Evolutionary conservation across 2,113 vertebrate species (phyloP).

Genomic region (Gymnobelideus leadbeateri): DNA sequence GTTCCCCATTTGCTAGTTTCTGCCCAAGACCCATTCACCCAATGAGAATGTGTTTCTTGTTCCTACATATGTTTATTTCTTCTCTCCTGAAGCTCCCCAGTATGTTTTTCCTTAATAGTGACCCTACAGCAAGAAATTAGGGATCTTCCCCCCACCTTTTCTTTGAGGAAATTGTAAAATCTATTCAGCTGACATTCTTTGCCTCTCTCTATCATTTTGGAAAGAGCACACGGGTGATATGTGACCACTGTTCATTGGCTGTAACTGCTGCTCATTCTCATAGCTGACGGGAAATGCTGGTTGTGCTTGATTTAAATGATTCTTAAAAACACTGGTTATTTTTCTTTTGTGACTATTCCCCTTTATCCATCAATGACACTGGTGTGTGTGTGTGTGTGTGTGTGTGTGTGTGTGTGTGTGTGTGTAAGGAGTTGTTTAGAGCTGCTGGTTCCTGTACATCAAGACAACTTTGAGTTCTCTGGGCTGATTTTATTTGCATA

Average conservation of each 20-base stretch:
- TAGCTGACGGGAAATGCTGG: conserved; percentile 27
- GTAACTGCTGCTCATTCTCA: conserved; percentile 34
- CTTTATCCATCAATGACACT: background rate
- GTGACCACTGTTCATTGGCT: background rate
- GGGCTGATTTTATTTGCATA: conserved; percentile 67
- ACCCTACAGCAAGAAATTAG: background rate
- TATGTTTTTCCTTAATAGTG: background rate
- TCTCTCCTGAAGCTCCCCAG: conserved; percentile 5
- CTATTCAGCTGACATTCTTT: background rate
- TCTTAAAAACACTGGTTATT: conserved; percentile 9
- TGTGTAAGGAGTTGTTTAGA: background rate
- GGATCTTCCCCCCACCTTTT: background rate
- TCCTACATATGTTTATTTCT: background rate
- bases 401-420: conserved; percentile 26
- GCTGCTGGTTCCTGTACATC: conserved; percentile 34
- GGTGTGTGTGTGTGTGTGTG: conserved; percentile 52
- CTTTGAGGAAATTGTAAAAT: conserved; percentile 1
- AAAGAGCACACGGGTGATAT: background rate
- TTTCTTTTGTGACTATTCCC: conserved; percentile 44
- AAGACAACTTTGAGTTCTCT: conserved; percentile 54
- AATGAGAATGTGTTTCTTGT: background rate
- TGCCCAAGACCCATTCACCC: background rate
- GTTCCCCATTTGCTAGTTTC: background rate
- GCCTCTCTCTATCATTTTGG: conserved; percentile 36
- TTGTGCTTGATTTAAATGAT: conserved; percentile 10